Percentiles rank a stretch among this genome's conserved stretches.
Evolutionary conservation across 2,113 vertebrate species (phyloP).

Genomic region (Coturnix japonica): DNA sequence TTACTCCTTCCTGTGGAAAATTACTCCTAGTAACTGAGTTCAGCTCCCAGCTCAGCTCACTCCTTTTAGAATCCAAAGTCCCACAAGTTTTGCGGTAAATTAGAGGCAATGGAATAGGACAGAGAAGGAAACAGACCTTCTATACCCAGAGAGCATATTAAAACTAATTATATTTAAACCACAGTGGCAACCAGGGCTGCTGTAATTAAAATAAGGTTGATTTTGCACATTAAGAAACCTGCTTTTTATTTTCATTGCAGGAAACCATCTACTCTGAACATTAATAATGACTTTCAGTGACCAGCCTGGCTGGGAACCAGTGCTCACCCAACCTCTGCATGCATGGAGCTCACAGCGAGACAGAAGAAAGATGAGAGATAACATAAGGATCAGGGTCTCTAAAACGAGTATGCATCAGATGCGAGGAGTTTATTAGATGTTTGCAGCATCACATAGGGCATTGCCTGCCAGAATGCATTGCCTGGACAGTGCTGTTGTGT

Average conservation of each 20-base stretch:
- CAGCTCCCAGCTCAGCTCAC: neutral
- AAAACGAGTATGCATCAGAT: neutral
- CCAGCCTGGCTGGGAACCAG: neutral
- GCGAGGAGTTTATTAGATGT: neutral
- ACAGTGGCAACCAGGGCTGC: neutral
- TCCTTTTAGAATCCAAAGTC: neutral
- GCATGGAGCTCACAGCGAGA: neutral
- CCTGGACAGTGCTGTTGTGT: neutral
- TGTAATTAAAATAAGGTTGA: constrained; percentile 40
- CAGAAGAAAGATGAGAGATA: neutral
- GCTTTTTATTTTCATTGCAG: constrained; percentile 14
- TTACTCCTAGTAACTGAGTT: neutral
- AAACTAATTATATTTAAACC: constrained; percentile 19
- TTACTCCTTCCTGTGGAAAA: neutral
- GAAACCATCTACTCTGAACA: neutral
- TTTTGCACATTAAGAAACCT: neutral
- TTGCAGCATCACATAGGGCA: neutral
- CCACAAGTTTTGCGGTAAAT: neutral
- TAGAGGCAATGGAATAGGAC: neutral
- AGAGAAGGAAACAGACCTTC: neutral
- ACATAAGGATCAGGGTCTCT: neutral
- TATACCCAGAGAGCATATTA: neutral
- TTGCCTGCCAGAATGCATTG: neutral
- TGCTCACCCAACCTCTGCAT: neutral
- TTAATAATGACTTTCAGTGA: constrained; percentile 22